Evolutionary conservation across 2,888 invertebrate genomes (phyloP), one percentile per base, ranked within the genome.

Genomic region (Ferdinandea cuprea): DNA sequence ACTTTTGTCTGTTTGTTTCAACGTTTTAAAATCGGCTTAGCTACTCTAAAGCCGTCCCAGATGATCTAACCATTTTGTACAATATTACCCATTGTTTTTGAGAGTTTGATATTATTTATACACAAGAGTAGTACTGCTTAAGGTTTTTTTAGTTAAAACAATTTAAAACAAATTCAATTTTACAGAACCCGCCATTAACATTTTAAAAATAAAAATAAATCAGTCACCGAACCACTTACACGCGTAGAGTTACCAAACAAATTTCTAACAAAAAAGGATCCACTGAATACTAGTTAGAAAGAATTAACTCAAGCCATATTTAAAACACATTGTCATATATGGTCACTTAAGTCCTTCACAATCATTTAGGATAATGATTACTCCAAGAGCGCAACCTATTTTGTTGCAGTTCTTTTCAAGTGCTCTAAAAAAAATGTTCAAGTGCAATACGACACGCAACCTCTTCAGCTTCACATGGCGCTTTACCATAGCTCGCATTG

Each of bases 171-270:
- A n/a, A n/a, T n/a, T n/a, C n/a, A n/a, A n/a, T n/a, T n/a, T n/a
- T n/a, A n/a, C n/a, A n/a, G n/a, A n/a, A n/a, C n/a, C n/a, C n/a
- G 35, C 80, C 80, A 80, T 69, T 80, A 80, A 74, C 56, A 50
- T 25, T 25, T 5, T 5, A 3, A 69, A 35, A 17, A 28, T 52
- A 19, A 69, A 74, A 69, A 74, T 74, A 80, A 80, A 74, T 80
- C 74, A 80, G 74, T 74, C 42, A 56, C 17, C 8, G 68, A 73
- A 66, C 59, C 63, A 56, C 37, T 3, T 42, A 17, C 17, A 44
- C 50, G 35, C 65, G 65, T 52, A 50, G 58, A 50, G 50, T 65
- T 8, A 32, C 11, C 19, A 32, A 37, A 11, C 11, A 37, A 5
- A 65, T 42, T 32, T 40, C 52, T 21, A 3, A 9, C 3, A 52